phyloP scores from a whole-genome alignment of 1,140 invertebrate genomes.

The Stenopsyche tienmushanensis region DNA sequence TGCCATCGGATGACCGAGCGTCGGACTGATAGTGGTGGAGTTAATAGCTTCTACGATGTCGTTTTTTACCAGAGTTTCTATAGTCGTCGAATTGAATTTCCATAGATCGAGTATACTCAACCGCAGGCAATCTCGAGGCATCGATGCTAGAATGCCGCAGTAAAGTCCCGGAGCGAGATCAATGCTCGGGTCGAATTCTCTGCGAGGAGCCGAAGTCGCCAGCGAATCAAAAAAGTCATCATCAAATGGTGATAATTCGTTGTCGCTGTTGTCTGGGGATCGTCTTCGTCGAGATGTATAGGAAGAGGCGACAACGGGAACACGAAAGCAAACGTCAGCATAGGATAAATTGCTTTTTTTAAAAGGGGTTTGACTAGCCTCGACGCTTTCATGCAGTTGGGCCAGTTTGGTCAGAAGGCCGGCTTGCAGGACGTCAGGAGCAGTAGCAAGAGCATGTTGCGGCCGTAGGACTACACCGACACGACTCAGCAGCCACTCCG shows the following conservation, averaged over 20 bases:
- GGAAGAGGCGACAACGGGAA: constrained; percentile 45
- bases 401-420: constrained; percentile 49
- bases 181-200: constrained; percentile 56
- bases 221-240: constrained; percentile 42
- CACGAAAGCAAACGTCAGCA: constrained; percentile 68
- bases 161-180: constrained; percentile 57
- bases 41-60: constrained; percentile 67
- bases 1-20: constrained; percentile 65
- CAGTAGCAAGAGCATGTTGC: constrained; percentile 63
- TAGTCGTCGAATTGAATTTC: constrained; percentile 59
- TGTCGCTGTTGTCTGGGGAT: too few species aligned
- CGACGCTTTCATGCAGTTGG: constrained; percentile 47
- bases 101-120: constrained; percentile 71
- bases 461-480: constrained; percentile 64
- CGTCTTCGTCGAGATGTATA: not conserved
- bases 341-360: too few species aligned
- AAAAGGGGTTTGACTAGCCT: too few species aligned
- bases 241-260: constrained; percentile 12
- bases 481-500: constrained; percentile 70
- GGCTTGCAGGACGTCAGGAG: constrained; percentile 66
- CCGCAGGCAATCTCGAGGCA: constrained; percentile 62
- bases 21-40: constrained; percentile 59
- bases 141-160: constrained; percentile 58
- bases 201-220: constrained; percentile 44
- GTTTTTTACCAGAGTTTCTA: constrained; percentile 58